Conservation (phyloP, 2,113 vertebrate genomes). For the Vulpes ferrilata region DNA sequence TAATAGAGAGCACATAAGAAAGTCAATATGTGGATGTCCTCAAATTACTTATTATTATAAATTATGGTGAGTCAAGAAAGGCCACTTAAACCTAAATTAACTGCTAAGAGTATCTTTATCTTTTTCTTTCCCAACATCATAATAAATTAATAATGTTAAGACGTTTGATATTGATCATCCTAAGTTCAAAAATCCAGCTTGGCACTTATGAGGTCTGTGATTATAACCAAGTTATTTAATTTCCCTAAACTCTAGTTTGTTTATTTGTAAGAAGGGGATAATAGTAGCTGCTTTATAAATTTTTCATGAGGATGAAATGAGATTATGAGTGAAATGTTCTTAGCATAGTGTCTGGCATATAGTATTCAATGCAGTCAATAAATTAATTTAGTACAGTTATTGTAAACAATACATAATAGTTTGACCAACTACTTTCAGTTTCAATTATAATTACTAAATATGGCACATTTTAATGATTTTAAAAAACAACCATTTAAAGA, state of each 20-base stretch:
- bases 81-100: not conserved
- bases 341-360: not conserved
- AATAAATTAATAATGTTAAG: not conserved
- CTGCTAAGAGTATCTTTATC: not conserved
- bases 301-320: not conserved
- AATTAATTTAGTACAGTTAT: slow-evolving; percentile 1
- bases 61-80: not conserved
- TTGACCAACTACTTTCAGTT: not conserved
- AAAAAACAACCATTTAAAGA: not conserved
- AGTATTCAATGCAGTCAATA: not conserved
- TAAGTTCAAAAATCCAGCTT: not conserved
- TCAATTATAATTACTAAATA: slow-evolving; percentile 16
- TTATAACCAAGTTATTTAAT: not conserved
- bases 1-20: not conserved
- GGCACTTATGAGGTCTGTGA: not conserved
- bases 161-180: not conserved
- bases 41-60: not conserved
- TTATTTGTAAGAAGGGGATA: not conserved
- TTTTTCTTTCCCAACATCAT: not conserved
- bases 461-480: not conserved
- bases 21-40: not conserved
- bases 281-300: not conserved
- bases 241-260: not conserved
- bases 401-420: not conserved
- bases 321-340: not conserved